Percentiles rank a stretch among this genome's conserved stretches.
These are phyloP conservation scores for Eira barbara DNA, from an alignment of 2,113 vertebrate species.

Conservation along the genomic window DNA sequence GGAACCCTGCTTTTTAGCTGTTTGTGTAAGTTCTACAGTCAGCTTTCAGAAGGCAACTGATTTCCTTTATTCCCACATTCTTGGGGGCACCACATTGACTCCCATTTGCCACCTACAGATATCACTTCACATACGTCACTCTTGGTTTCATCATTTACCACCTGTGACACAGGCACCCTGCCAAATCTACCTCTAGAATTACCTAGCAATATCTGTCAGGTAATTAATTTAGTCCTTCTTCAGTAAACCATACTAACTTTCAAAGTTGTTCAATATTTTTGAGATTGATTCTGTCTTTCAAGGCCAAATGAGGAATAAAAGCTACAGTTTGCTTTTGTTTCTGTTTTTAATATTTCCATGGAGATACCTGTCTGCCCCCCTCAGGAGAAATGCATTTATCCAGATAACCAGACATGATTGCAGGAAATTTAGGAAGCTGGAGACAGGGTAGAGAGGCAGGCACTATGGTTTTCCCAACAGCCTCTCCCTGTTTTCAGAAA, in stretches of 20 bases:
- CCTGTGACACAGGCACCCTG: background rate
- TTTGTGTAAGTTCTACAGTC: background rate
- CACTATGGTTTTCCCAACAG: background rate
- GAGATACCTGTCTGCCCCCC: background rate
- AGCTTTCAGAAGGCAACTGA: background rate
- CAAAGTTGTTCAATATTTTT: background rate
- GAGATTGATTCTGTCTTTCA: background rate
- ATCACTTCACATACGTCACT: conserved; percentile 8
- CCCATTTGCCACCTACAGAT: background rate
- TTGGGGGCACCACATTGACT: background rate
- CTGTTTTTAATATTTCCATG: background rate
- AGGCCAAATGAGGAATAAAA: background rate
- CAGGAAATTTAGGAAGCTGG: background rate
- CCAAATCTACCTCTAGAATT: background rate
- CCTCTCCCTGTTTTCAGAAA: background rate
- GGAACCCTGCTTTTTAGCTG: background rate
- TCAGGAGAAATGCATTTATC: background rate
- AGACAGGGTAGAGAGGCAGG: background rate
- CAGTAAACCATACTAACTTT: background rate
- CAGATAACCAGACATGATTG: background rate
- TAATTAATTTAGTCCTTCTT: background rate
- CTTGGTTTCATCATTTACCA: conserved; percentile 2
- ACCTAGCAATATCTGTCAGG: background rate
- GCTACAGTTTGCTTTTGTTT: background rate
- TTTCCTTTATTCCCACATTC: background rate